Base-by-base conservation (phyloP, 2,113 vertebrate species). In the Trematomus loennbergii region DNA sequence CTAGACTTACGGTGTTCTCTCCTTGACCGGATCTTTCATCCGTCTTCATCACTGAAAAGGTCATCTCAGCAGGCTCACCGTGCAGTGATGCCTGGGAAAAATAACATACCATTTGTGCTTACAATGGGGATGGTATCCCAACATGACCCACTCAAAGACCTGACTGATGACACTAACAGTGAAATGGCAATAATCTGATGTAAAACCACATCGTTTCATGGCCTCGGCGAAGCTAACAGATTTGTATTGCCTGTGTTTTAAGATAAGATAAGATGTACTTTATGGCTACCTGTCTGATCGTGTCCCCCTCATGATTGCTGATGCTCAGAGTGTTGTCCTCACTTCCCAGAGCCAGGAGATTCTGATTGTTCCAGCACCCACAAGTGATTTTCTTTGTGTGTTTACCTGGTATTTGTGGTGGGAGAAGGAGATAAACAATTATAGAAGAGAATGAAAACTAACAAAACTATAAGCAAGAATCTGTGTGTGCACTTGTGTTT, bases 221-320 rank as follows among this genome's bases (percentile, higher is more conserved):
- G 1, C 20, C 40, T 8, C 36, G 7, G 16, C 12, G 17, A 43
- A 4, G 57, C 3, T 7, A 40, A 59, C 2, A 18, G 29, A 11
- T 25, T 25, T 58, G 15, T 17, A n/a, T n/a, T 71, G 36, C n/a
- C 12, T 66, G 20, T 58, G 12, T 33, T 20, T 40, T 12, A 29
- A 29, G 29, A 29, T 29, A 29, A 29, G 29, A 29, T 29, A 29
- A 29, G 29, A 29, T 29, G 29, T 29, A 29, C 29, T 29, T 29
- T 13, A 13, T 53, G 22, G 6, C 10, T 75, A 99, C 98, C 97
- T 98, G 97, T 94, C 96, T 95, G 90, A 99, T 88, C 0, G 97
- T 99, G 93, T 99, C 98, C 1, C 98, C 98, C 88, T 99, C 98
- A 15, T 97, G 96, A 92, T 97, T 98, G 92, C 97, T 99, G 89